These are phyloP conservation scores for Miltochrista miniata DNA, from an alignment of 2,888 invertebrate genomes.

Conservation along the genomic window DNA sequence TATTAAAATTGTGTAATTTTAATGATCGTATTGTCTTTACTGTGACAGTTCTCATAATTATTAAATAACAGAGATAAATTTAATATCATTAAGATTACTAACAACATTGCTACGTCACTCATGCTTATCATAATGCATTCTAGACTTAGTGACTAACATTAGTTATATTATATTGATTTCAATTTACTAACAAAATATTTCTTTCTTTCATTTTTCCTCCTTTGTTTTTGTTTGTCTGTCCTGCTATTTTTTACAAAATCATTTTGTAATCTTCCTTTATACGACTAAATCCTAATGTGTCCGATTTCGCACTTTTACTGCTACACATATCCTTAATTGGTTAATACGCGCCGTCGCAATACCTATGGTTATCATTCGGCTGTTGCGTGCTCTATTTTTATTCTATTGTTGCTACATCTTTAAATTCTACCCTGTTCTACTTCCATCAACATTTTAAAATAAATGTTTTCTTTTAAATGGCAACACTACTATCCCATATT, in stretches of 20 bases:
- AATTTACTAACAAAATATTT: slow-evolving; percentile 56
- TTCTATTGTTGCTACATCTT: slow-evolving; percentile 26
- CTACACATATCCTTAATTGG: slow-evolving; percentile 57
- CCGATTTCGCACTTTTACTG: slow-evolving; percentile 54
- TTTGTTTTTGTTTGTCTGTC: slow-evolving; percentile 53
- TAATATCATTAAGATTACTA: background rate
- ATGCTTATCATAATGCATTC: background rate
- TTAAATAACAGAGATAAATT: background rate
- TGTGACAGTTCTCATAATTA: background rate
- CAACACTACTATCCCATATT: too few species aligned
- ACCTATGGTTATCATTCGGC: slow-evolving; percentile 46
- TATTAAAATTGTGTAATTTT: background rate
- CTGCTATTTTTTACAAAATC: slow-evolving; percentile 1
- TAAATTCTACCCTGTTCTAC: slow-evolving; percentile 9
- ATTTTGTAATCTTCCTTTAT: background rate
- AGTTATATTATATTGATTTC: slow-evolving; percentile 17
- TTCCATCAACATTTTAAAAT: slow-evolving; percentile 4
- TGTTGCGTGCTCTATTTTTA: slow-evolving; percentile 63
- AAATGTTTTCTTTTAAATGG: too few species aligned
- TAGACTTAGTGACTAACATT: slow-evolving; percentile 25
- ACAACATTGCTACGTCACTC: background rate
- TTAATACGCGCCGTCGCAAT: slow-evolving; percentile 58
- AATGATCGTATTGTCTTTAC: background rate
- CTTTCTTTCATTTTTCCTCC: slow-evolving; percentile 47
- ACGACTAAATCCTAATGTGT: slow-evolving; percentile 38